Evolutionary conservation across 2,888 invertebrate genomes (phyloP).

Genomic region (Dynastes tityus): DNA sequence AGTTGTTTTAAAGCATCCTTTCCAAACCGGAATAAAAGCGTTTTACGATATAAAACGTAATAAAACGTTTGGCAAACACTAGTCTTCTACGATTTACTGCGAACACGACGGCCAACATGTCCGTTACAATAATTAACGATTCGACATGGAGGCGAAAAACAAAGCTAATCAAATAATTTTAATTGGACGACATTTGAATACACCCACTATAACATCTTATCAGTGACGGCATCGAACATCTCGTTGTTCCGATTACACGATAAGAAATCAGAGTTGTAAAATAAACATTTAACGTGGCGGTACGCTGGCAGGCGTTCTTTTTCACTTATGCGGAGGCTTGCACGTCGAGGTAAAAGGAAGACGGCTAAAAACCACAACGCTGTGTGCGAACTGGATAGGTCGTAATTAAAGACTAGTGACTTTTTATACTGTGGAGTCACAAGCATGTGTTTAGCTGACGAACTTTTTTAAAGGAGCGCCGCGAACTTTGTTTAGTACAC

Average conservation of each 20-base stretch:
- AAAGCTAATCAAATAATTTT: slow-evolving; percentile 51
- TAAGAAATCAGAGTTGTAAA: slow-evolving; percentile 55
- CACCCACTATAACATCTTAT: slow-evolving; percentile 54
- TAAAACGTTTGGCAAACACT: slow-evolving; percentile 19
- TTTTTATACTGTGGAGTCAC: slow-evolving; percentile 35
- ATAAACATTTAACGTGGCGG: slow-evolving; percentile 47
- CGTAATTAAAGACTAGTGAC: slow-evolving; percentile 52
- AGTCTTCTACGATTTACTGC: slow-evolving; percentile 23
- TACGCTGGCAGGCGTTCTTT: slow-evolving; percentile 24
- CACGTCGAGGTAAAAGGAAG: slow-evolving; percentile 5
- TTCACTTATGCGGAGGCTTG: slow-evolving; percentile 2
- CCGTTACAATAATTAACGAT: slow-evolving; percentile 48
- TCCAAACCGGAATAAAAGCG: slow-evolving; percentile 3
- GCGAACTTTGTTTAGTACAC: no score
- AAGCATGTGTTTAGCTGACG: slow-evolving; percentile 18
- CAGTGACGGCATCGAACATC: slow-evolving; percentile 52
- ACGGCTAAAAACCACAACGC: slow-evolving; percentile 17
- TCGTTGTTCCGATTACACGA: slow-evolving; percentile 51
- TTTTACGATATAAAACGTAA: slow-evolving; percentile 19
- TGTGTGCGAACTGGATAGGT: slow-evolving; percentile 32
- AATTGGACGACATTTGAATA: slow-evolving; percentile 54
- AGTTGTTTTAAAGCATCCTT: not conserved
- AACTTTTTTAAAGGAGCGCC: not conserved
- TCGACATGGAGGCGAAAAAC: slow-evolving; percentile 37
- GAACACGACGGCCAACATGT: slow-evolving; percentile 36